phyloP scores from a whole-genome alignment of 1,140 invertebrate species.

The Brachionus plicatilis region DNA sequence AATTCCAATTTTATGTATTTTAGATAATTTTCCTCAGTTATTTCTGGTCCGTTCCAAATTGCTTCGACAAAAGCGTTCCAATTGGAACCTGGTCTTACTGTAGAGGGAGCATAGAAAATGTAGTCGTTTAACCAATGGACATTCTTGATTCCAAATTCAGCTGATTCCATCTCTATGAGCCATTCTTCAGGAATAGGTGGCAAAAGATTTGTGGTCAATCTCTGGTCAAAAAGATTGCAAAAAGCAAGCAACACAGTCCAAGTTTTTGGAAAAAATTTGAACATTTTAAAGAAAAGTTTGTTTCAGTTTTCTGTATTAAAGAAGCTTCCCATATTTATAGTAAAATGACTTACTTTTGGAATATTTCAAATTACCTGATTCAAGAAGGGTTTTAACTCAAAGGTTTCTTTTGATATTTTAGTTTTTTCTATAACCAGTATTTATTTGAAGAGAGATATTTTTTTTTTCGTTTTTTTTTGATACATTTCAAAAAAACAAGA shows the following conservation, averaged over 20 bases:
- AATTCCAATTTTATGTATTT: neutral
- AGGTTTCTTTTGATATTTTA: no score
- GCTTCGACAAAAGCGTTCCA: neutral
- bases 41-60: neutral
- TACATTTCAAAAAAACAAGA: no score
- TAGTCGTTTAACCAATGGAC: neutral
- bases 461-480: no score
- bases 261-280: neutral
- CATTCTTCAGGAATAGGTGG: neutral
- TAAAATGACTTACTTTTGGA: no score
- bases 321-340: no score
- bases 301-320: neutral
- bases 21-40: neutral
- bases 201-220: neutral
- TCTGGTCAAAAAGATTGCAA: neutral
- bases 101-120: neutral
- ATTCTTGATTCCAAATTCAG: neutral
- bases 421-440: no score
- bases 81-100: neutral
- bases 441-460: no score
- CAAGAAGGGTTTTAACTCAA: no score
- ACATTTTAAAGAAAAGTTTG: neutral
- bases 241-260: neutral
- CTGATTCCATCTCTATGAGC: neutral
- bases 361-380: no score